Evolutionary conservation across 2,888 invertebrate genomes (phyloP).

Genomic region (Sipha maydis): DNA sequence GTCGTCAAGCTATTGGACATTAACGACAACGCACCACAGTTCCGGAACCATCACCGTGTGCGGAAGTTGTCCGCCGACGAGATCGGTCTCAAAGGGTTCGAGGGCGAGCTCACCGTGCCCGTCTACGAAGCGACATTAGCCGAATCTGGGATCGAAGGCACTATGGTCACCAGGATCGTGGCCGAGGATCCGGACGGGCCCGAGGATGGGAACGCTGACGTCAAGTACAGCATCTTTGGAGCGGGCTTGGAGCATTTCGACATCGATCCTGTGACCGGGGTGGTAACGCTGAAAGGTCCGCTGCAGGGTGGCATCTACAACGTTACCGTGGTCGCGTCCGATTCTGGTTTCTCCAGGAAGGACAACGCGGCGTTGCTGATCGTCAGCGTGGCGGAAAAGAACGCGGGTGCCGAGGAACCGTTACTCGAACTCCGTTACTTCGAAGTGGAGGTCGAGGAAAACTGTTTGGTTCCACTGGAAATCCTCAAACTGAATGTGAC

Average conservation of each 20-base stretch:
- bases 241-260: constrained; percentile 74
- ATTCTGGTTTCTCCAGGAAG: constrained; percentile 84
- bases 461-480: constrained; percentile 79
- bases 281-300: constrained; percentile 79
- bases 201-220: constrained; percentile 85
- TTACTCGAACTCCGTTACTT: constrained; percentile 51
- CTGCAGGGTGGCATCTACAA: constrained; percentile 75
- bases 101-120: constrained; percentile 73
- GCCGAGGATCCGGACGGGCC: constrained; percentile 86
- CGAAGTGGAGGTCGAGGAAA: constrained; percentile 76
- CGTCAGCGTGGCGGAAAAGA: constrained; percentile 76
- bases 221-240: constrained; percentile 74
- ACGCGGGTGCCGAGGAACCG: constrained; percentile 72
- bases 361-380: constrained; percentile 81
- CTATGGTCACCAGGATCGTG: constrained; percentile 78
- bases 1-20: constrained; percentile 84
- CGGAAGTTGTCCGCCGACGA: constrained; percentile 67
- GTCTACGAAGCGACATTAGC: constrained; percentile 80
- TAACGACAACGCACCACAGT: constrained; percentile 85
- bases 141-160: constrained; percentile 81
- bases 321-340: constrained; percentile 83
- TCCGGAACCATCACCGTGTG: constrained; percentile 77
- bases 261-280: constrained; percentile 87
- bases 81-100: constrained; percentile 70
- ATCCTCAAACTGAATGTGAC: constrained; percentile 79